A percentile compares a stretch with the other conserved stretches of the same genome.
Evolutionary conservation across 2,888 invertebrate genomes (phyloP).

Genomic region (Chromoteleia sp.): DNA sequence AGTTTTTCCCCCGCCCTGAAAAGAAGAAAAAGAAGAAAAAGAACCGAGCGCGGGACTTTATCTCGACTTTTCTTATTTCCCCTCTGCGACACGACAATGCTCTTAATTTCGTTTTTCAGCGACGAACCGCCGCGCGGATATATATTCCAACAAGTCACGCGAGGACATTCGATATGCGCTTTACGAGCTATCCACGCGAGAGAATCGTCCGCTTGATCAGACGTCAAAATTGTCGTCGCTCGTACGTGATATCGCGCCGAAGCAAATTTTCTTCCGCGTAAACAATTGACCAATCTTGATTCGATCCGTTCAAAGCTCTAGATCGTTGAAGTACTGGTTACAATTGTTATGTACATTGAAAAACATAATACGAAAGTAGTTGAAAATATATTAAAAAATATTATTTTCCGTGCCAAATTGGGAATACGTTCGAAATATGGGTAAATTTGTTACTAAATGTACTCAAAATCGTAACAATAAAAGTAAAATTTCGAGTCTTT

Average conservation of each 20-base stretch:
- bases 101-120: conserved; percentile 80
- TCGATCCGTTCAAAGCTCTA: not conserved
- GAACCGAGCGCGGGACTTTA: conserved; percentile 70
- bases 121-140: conserved; percentile 60
- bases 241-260: conserved; percentile 35
- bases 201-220: conserved; percentile 72
- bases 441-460: too few relatives aligned
- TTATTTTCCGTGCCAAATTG: too few relatives aligned
- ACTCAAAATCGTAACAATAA: too few relatives aligned
- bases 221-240: conserved; percentile 72
- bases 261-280: conserved; percentile 47
- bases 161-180: conserved; percentile 65
- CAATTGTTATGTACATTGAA: too few relatives aligned
- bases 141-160: conserved; percentile 67
- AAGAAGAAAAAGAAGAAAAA: conserved; percentile 51
- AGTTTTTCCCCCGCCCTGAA: conserved; percentile 59
- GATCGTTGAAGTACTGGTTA: not conserved
- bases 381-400: too few relatives aligned
- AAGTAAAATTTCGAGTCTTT: too few relatives aligned
- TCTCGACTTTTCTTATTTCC: conserved; percentile 81
- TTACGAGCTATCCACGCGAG: conserved; percentile 60
- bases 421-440: too few relatives aligned
- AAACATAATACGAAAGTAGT: too few relatives aligned
- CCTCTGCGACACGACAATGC: conserved; percentile 81
- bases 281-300: conserved; percentile 46